Conservation (phyloP, 2,888 invertebrate species). For the Troilus luridus region DNA sequence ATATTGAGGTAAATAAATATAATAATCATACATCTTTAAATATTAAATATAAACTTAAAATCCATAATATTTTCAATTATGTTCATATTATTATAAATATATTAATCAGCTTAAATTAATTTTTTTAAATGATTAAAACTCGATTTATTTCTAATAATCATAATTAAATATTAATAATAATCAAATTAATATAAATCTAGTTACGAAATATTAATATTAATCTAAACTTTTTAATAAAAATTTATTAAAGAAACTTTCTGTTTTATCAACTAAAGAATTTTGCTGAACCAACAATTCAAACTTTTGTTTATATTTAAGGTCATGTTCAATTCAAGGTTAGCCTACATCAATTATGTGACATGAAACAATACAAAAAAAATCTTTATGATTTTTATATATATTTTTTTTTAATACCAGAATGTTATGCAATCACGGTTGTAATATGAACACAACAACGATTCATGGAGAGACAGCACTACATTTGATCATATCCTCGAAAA, state of each 20-base stretch:
- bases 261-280: constrained; percentile 6
- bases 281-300: constrained; percentile 39
- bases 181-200: not conserved
- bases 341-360: not conserved
- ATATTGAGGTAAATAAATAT: constrained; percentile 67
- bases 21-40: not conserved
- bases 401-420: constrained; percentile 64
- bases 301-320: constrained; percentile 43
- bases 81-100: not conserved
- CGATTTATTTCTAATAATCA: not conserved
- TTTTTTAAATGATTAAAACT: not conserved
- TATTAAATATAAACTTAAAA: not conserved
- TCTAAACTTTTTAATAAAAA: not conserved
- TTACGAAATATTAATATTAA: too few species aligned
- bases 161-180: not conserved
- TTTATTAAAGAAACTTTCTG: not conserved
- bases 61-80: not conserved
- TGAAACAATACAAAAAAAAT: not conserved
- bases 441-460: constrained; percentile 68
- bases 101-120: not conserved
- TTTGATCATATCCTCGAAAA: constrained; percentile 67
- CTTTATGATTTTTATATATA: constrained; percentile 60
- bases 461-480: constrained; percentile 69
- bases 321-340: constrained; percentile 34
- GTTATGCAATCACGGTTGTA: constrained; percentile 68